These are phyloP conservation scores for Heliothis virescens DNA, from an alignment of 1,140 invertebrate genomes.

Conservation along the genomic window DNA sequence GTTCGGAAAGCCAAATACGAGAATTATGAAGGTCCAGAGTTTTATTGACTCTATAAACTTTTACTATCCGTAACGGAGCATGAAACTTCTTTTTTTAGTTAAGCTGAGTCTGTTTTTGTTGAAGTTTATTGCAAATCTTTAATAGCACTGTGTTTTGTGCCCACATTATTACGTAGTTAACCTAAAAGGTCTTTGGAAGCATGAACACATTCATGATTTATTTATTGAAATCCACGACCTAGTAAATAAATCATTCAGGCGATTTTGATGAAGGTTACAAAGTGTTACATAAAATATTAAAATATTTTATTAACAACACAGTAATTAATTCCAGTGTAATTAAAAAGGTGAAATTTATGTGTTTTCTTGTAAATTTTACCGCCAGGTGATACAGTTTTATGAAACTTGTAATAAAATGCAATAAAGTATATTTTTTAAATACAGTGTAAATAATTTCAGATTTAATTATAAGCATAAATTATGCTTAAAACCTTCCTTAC, in stretches of 20 bases:
- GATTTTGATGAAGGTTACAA: background rate
- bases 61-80: background rate
- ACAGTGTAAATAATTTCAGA: background rate
- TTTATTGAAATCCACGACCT: too few relatives aligned
- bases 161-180: too few relatives aligned
- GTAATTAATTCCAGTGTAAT: slow-evolving; percentile 13
- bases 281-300: background rate
- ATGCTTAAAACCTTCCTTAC: slow-evolving; percentile 14
- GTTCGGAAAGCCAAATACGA: slow-evolving; percentile 33
- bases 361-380: slow-evolving; percentile 6
- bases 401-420: background rate
- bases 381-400: slow-evolving; percentile 31
- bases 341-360: slow-evolving; percentile 14
- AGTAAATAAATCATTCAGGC: background rate
- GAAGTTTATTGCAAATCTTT: slow-evolving; percentile 1
- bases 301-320: background rate
- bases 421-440: slow-evolving; percentile 3
- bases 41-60: slow-evolving; percentile 41
- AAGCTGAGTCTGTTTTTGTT: slow-evolving; percentile 16
- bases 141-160: too few relatives aligned
- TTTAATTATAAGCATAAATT: slow-evolving; percentile 19
- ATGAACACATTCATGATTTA: too few relatives aligned
- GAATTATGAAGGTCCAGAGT: slow-evolving; percentile 36
- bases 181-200: too few relatives aligned
- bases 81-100: slow-evolving; percentile 14